Conservation (phyloP, 2,888 invertebrate genomes). For the Aphodius sticticus region DNA sequence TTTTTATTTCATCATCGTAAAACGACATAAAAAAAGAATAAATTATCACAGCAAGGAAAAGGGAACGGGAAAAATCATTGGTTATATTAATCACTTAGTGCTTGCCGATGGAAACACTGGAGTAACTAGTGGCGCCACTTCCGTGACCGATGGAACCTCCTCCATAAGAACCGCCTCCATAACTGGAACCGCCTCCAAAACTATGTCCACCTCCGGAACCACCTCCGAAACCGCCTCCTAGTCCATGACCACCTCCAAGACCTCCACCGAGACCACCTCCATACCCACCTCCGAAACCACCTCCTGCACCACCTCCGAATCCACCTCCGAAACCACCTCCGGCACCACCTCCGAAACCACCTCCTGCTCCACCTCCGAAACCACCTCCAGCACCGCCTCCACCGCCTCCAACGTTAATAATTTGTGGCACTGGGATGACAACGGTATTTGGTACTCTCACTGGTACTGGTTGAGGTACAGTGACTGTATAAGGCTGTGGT, state of each 20-base stretch:
- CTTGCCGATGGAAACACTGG: conserved; percentile 50
- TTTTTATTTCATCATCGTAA: conserved; percentile 1
- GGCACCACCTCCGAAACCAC: conserved; percentile 43
- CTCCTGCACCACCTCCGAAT: conserved; percentile 21
- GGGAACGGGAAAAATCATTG: conserved; percentile 36
- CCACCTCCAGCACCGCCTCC: conserved; percentile 38
- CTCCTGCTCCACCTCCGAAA: conserved; percentile 39
- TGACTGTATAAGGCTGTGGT: conserved; percentile 63
- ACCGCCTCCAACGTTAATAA: conserved; percentile 54
- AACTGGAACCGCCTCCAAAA: conserved; percentile 43
- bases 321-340: conserved; percentile 28
- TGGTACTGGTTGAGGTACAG: conserved; percentile 55
- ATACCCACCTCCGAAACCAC: conserved; percentile 26
- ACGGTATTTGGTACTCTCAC: conserved; percentile 52
- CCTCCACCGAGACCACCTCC: conserved; percentile 33
- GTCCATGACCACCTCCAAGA: conserved; percentile 27
- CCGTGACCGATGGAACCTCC: conserved; percentile 41
- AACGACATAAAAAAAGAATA: conserved; percentile 24
- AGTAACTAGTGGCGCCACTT: conserved; percentile 48
- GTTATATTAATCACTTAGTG: conserved; percentile 29
- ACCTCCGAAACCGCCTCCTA: conserved; percentile 40
- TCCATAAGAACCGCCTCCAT: conserved; percentile 43
- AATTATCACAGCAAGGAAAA: conserved; percentile 43
- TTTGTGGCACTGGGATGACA: conserved; percentile 59
- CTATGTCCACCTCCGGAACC: conserved; percentile 44